Percentiles rank a stretch among this genome's conserved stretches.
These are phyloP conservation scores for Mya arenaria DNA, from an alignment of 1,140 invertebrate genomes.

Conservation along the genomic window DNA sequence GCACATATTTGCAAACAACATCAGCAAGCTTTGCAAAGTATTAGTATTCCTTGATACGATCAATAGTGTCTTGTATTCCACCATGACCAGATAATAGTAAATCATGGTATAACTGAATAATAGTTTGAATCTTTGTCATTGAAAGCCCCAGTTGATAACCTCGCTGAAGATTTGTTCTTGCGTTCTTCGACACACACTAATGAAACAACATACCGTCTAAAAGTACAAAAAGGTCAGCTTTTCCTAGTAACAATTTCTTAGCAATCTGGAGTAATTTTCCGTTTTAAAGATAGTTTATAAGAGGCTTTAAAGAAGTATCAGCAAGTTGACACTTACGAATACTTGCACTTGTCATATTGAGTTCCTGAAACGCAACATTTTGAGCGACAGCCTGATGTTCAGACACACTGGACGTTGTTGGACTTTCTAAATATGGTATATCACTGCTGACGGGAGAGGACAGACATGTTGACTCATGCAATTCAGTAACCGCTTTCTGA, in stretches of 20 bases:
- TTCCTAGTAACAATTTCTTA: not conserved
- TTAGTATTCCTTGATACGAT: no score
- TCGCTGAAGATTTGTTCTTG: not conserved
- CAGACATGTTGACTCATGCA: no score
- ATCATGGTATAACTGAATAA: no score
- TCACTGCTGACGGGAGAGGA: not conserved
- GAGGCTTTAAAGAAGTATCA: not conserved
- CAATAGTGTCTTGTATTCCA: no score
- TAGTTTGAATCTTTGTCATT: not conserved
- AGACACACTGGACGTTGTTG: not conserved
- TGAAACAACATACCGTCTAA: conserved; percentile 24
- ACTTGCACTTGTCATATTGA: not conserved
- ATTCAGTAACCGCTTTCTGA: not conserved
- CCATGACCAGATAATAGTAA: no score
- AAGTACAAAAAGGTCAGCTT: conserved; percentile 9
- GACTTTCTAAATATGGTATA: no score
- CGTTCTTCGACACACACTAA: not conserved
- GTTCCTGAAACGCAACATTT: not conserved
- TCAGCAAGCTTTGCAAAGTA: no score
- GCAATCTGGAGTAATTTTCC: not conserved
- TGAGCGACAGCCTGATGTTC: not conserved
- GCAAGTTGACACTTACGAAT: not conserved
- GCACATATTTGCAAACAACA: no score
- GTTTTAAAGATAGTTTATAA: not conserved
- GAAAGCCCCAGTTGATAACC: conserved; percentile 38